Conservation (phyloP, 2,888 invertebrate genomes). For the Papilio gigon region DNA sequence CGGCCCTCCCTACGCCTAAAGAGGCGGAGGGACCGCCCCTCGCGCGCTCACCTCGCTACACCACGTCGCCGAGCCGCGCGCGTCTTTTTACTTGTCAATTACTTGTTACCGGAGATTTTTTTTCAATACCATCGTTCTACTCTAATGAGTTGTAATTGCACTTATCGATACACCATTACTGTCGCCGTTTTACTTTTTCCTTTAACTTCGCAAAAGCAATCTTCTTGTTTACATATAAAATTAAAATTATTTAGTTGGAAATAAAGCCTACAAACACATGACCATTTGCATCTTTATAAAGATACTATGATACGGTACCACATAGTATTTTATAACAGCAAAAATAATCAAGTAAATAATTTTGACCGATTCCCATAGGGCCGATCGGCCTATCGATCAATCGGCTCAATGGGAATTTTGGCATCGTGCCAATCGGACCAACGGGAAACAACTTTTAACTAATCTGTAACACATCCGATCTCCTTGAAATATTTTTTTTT, state of each 20-base stretch:
- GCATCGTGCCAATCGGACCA: too few species aligned
- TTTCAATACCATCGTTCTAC: conserved; percentile 66
- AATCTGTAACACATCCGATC: too few species aligned
- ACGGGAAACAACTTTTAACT: too few species aligned
- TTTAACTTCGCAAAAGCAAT: conserved; percentile 48
- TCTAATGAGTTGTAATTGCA: conserved; percentile 74
- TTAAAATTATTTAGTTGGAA: conserved; percentile 14
- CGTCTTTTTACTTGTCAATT: conserved; percentile 63
- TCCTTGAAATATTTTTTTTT: too few species aligned
- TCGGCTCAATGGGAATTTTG: too few species aligned
- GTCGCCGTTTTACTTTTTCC: conserved; percentile 48
- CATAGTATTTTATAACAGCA: too few species aligned
- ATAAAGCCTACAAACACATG: too few species aligned
- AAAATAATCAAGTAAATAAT: too few species aligned
- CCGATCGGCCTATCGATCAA: too few species aligned
- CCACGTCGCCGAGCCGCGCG: conserved; percentile 46
- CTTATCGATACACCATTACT: conserved; percentile 66
- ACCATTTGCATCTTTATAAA: too few species aligned
- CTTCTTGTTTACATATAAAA: conserved; percentile 46
- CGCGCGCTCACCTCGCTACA: conserved; percentile 42
- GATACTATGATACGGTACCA: too few species aligned
- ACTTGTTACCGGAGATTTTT: conserved; percentile 63
- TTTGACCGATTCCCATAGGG: too few species aligned
- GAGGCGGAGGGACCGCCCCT: conserved; percentile 59
- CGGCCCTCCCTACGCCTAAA: conserved; percentile 51